Percentiles rank a stretch among this genome's conserved stretches.
These are phyloP conservation scores for Caenorhabditis sp. DNA, from an alignment of 2,888 invertebrate genomes.

Conservation along the genomic window DNA sequence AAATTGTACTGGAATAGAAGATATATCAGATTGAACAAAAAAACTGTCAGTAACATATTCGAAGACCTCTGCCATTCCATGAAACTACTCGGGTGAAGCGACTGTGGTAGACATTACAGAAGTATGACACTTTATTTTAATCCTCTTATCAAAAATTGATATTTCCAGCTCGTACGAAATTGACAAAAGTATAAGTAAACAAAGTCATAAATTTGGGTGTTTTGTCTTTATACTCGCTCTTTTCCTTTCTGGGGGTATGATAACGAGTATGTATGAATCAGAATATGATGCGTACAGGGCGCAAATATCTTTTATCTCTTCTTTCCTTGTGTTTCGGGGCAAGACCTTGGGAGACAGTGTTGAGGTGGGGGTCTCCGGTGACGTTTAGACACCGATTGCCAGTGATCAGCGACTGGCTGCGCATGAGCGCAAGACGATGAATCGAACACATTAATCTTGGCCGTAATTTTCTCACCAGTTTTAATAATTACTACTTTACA, in stretches of 20 bases:
- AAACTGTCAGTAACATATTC: too few relatives aligned
- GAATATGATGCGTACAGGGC: constrained; percentile 62
- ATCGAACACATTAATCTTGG: constrained; percentile 62
- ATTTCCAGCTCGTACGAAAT: neutral
- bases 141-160: constrained; percentile 1
- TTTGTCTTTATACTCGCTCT: constrained; percentile 31
- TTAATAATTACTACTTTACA: constrained; percentile 65
- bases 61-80: neutral
- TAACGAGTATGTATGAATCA: constrained; percentile 65
- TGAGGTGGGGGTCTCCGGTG: constrained; percentile 25
- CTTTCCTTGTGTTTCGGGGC: constrained; percentile 44
- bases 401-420: constrained; percentile 46
- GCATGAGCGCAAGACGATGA: constrained; percentile 53
- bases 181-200: constrained; percentile 18
- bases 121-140: neutral
- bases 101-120: neutral
- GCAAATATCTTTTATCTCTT: constrained; percentile 65
- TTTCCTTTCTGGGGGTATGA: constrained; percentile 38
- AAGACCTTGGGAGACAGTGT: constrained; percentile 51
- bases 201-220: constrained; percentile 27
- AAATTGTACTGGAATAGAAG: constrained; percentile 3
- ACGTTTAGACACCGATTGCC: constrained; percentile 57
- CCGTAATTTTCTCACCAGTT: constrained; percentile 65
- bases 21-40: too few relatives aligned
- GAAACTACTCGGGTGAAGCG: neutral